Conservation (phyloP, 1,140 invertebrate species). For the Lepidostoma basale region DNA sequence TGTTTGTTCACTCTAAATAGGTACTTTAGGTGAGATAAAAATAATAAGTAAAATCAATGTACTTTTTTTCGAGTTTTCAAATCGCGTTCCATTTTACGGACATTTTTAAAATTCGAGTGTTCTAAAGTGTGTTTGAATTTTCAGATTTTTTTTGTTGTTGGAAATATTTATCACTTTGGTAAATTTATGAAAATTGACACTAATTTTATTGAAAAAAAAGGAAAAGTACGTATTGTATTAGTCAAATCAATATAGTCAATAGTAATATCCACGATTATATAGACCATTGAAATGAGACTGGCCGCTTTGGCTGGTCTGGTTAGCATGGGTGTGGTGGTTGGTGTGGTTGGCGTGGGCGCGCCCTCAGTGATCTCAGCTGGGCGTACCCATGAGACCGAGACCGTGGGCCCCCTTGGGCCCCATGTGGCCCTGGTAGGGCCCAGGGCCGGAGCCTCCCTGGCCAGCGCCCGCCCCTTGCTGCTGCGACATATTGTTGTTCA, state of each 20-base stretch:
- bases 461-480: conserved; percentile 35
- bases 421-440: conserved; percentile 49
- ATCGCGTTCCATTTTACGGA: no score
- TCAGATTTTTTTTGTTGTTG: no score
- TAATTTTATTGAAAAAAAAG: background rate
- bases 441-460: conserved; percentile 29
- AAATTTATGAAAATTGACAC: background rate
- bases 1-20: no score
- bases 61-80: no score
- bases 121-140: no score
- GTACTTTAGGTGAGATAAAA: no score
- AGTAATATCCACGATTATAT: conserved; percentile 34
- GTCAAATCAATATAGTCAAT: conserved; percentile 12
- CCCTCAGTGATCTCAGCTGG: conserved; percentile 59
- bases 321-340: background rate
- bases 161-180: no score
- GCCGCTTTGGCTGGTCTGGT: conserved; percentile 2
- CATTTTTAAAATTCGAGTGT: no score
- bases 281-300: conserved; percentile 2
- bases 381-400: conserved; percentile 54
- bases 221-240: background rate
- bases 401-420: conserved; percentile 49
- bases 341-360: conserved; percentile 46
- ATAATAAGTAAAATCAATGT: no score
- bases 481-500: conserved; percentile 62